Evolutionary conservation across 1,140 invertebrate species (phyloP).

Genomic region (Drosophila lacteicornis): DNA sequence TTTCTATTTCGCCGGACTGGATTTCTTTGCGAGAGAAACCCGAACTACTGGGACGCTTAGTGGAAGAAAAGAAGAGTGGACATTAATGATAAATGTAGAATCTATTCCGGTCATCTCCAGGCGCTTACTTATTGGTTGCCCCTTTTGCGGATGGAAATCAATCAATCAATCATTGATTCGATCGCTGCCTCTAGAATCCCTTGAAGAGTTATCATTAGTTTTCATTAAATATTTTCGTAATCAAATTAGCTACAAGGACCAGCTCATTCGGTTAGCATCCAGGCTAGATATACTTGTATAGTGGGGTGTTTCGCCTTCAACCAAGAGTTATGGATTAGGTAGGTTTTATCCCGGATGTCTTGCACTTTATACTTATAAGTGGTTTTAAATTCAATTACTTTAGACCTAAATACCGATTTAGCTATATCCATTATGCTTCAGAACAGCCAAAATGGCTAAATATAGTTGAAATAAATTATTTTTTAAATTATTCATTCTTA

Average conservation of each 20-base stretch:
- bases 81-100: slow-evolving; percentile 68
- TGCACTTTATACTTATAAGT: neutral
- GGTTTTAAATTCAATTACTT: no score
- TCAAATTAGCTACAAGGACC: slow-evolving; percentile 24
- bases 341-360: neutral
- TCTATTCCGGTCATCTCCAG: slow-evolving; percentile 44
- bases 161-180: slow-evolving; percentile 44
- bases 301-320: neutral
- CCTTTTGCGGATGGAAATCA: slow-evolving; percentile 31
- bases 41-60: slow-evolving; percentile 55
- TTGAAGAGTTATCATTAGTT: slow-evolving; percentile 48
- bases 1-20: slow-evolving; percentile 36
- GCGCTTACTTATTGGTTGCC: slow-evolving; percentile 55
- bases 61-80: slow-evolving; percentile 71
- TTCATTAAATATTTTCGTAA: slow-evolving; percentile 14
- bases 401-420: no score
- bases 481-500: no score
- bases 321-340: neutral
- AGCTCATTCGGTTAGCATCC: neutral
- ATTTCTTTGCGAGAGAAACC: slow-evolving; percentile 47
- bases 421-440: no score
- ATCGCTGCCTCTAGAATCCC: slow-evolving; percentile 47
- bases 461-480: no score
- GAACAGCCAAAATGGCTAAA: no score
- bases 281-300: neutral